Base-by-base conservation (phyloP, 2,797 vertebrate species). In the Enteromius viviparus region DNA sequence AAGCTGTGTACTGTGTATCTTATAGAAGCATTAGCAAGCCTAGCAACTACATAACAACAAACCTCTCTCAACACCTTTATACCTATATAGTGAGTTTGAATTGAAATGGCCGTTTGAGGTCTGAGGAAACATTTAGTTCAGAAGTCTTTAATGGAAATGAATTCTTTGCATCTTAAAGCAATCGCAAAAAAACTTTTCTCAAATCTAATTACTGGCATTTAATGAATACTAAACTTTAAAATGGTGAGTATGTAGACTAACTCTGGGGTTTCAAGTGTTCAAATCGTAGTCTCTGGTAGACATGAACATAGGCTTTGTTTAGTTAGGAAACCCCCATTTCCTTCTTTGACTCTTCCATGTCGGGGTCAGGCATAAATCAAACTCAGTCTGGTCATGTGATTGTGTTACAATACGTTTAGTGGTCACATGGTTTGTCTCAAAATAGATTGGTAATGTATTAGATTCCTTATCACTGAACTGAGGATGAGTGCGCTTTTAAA, bases 231-330 rank as follows among this genome's bases (percentile, higher is more conserved):
- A 32, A 15, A 53, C 19, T 58, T 42, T 42, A 40, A 60, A 75
- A 60, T 76, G n/a, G 6, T 71, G 53, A 23, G 19, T 34, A 3
- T 58, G 23, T 60, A 64, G 42, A 42, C 51, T 62, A 15, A 19
- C 60, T 70, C 26, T 70, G 49, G n/a, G 34, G 42, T 71, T 60
- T 75, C 32, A 23, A 49, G 62, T 11, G 1, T 76, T 51, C 32
- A 45, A 45, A 32, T 26, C 1, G 53, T 79, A 66, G 65, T 64
- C 23, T 72, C 49, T 78, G 58, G 26, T 62, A 49, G 34, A 70
- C 26, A 78, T 69, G 78, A 85, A 74, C 42, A 81, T 34, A 42
- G 37, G 34, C 82, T 74, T 79, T 78, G 76, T 82, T 79, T 82
- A 55, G 14, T 32, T 29, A 37, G 74, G 69, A 82, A 80, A 26